These are phyloP conservation scores for Psococerastis gibbosa DNA, from an alignment of 2,888 invertebrate genomes.

Conservation along the genomic window DNA sequence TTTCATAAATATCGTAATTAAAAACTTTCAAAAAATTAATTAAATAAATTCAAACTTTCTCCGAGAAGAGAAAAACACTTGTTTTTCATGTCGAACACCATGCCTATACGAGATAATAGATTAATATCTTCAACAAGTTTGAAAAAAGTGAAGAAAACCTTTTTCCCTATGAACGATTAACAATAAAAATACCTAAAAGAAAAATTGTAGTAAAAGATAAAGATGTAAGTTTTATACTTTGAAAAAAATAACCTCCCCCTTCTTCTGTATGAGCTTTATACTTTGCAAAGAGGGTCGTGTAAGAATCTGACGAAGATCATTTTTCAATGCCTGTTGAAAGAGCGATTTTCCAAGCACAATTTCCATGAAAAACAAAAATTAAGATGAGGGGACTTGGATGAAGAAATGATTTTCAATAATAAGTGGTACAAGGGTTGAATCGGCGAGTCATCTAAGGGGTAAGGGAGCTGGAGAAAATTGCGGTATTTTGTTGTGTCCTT, in stretches of 20 bases:
- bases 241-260: not conserved
- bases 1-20: no score
- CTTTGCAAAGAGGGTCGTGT: not conserved
- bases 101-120: not conserved
- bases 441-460: not conserved
- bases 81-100: no score
- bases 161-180: not conserved
- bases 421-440: constrained; percentile 8
- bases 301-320: not conserved
- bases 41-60: no score
- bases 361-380: not conserved
- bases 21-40: no score
- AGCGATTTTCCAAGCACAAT: not conserved
- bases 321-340: not conserved
- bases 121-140: not conserved
- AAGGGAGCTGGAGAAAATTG: no score
- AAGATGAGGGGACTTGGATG: not conserved
- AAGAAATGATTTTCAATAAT: constrained; percentile 10
- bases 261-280: not conserved
- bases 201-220: not conserved
- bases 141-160: not conserved
- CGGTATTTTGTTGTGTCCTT: no score
- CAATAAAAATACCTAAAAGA: not conserved
- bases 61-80: no score
- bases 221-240: not conserved